Base-by-base conservation (phyloP, 2,797 vertebrate species). In the Gastrophryne carolinensis region DNA sequence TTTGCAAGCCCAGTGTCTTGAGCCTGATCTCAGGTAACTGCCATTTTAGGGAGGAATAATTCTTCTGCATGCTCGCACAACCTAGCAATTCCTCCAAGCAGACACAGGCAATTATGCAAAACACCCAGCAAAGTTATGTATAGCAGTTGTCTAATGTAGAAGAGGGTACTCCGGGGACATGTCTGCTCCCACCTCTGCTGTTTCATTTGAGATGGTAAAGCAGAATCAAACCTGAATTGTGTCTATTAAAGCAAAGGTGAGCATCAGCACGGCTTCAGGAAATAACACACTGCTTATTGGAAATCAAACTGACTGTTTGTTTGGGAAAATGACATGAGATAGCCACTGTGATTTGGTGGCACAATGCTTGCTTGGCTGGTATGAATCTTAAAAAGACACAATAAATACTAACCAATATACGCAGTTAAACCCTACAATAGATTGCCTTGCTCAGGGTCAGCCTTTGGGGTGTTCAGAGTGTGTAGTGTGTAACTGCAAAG, bases 21-120 rank as follows among this genome's bases (percentile, higher is more conserved):
- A 79, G 79, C 78, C 69, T 30, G 12, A 80, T 1, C 27, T 24
- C 41, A 32, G 81, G 75, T 74, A 83, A 57, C 4, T 23, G 68
- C 34, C 44, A 73, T 81, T 81, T 81, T 79, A 68, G 64, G 63
- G 26, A 80, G 53, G 44, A 83, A 69, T 39, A 80, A 52, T 68
- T 75, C 69, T 49, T 52, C 80, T 63, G 60, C 62, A 54, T 65
- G 73, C 77, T 37, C 62, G 2, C 66, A 47, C 39, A 81, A 76
- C 27, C 21, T 60, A 69, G 26, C 75, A 82, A 80, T 34, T 75
- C 68, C 66, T 81, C 49, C 2, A 1, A 76, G 53, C 37, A 75
- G 62, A 80, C 26, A 80, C 52, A 79, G 71, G 8, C 30, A 50
- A 80, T 60, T 67, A 82, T 1, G 30, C 30, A 81, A 83, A 83